Base-by-base conservation (phyloP, 2,888 invertebrate species). In the Eucriotettix oculatus region DNA sequence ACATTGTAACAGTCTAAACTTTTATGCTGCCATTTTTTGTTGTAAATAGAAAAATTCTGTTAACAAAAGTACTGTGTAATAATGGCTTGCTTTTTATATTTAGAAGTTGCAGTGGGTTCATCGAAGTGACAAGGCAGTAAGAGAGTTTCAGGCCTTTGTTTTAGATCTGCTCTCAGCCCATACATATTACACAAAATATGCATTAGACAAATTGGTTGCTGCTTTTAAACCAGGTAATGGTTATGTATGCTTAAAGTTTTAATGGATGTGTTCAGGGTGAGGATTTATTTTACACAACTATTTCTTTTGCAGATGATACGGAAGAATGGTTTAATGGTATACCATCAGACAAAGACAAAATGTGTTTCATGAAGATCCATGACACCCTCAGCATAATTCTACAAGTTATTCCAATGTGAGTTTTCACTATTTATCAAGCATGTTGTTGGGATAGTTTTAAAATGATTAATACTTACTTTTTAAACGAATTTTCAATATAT, bases 91-190 rank as follows among this genome's bases (percentile, higher is more conserved):
- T 54, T 10, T 44, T 54, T 61, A 40, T 52, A 62, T 65, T n/a
- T 58, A 70, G 69, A 74, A 76, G 16, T 66, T 82, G n/a, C 72
- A 75, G 66, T 86, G 85, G 85, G 73, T 73, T 7, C 74, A 74
- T 60, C 72, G 79, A 58, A 72, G 73, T 42, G 61, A 72, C 17
- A 73, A 75, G 55, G 74, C 80, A n/a, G 74, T 81, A 0, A 68
- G 73, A 43, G 77, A 77, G 43, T 87, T 82, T 69, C 79, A 81
- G 68, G 77, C 79, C 54, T 84, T 87, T 68, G 70, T 86, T 43
- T 73, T 83, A 44, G 84, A 85, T 71, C 73, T 87, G 57, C 74
- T 87, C 59, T 81, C 84, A 54, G 83, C 84, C 1, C 85, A 87
- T 66, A 81, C 79, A 65, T 78, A 79, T 68, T 83, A 86, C 70